A percentile compares a stretch with the other conserved stretches of the same genome.
Conservation (phyloP, 2,888 invertebrate species). For the Eurytoma adleriae region DNA sequence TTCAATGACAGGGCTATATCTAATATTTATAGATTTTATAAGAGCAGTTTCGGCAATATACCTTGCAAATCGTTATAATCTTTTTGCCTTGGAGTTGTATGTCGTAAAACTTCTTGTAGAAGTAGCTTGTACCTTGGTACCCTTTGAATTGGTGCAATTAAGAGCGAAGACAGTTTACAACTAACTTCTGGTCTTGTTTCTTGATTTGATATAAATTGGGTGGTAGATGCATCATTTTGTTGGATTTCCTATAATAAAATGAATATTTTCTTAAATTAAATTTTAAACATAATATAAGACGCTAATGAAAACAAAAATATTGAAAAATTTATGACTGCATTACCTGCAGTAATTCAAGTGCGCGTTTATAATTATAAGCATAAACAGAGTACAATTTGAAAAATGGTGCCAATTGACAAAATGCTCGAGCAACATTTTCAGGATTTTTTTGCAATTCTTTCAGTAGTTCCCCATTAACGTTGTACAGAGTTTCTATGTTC, state of each 20-base stretch:
- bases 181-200: slow-evolving; percentile 85
- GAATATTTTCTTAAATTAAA: background rate
- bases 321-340: background rate
- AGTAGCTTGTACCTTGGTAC: slow-evolving; percentile 87
- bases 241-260: slow-evolving; percentile 75
- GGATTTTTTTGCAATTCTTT: slow-evolving; percentile 78
- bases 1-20: background rate
- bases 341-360: slow-evolving; percentile 81
- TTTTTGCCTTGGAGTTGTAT: slow-evolving; percentile 79
- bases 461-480: slow-evolving; percentile 81
- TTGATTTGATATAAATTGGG: slow-evolving; percentile 80
- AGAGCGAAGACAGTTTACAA: slow-evolving; percentile 83
- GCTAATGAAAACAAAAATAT: too few species aligned
- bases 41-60: slow-evolving; percentile 61
- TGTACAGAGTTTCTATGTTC: slow-evolving; percentile 81
- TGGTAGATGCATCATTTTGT: slow-evolving; percentile 78
- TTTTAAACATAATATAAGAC: too few species aligned
- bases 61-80: slow-evolving; percentile 79
- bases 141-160: slow-evolving; percentile 88
- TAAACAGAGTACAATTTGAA: slow-evolving; percentile 88
- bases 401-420: slow-evolving; percentile 85
- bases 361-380: slow-evolving; percentile 84
- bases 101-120: slow-evolving; percentile 82
- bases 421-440: slow-evolving; percentile 81
- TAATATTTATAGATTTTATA: background rate